Evolutionary conservation across 2,888 invertebrate species (phyloP), one percentile per base, ranked within the genome.

Genomic region (Macrophya alboannulata): DNA sequence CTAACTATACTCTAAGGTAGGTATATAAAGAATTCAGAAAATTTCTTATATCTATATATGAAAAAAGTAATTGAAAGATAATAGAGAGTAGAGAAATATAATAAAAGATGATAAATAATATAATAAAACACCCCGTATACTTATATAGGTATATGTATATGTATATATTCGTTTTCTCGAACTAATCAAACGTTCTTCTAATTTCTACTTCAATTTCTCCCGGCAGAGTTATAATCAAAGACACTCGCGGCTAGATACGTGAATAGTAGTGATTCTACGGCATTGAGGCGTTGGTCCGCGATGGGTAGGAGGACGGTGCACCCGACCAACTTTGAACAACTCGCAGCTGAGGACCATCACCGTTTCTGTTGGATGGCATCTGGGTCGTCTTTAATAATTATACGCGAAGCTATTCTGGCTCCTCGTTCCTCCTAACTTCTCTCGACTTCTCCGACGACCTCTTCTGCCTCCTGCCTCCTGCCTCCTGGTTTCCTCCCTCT

Each of bases 351-450:
- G 74, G 74, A 31, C 48, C 79, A 74, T 55, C 86, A 81, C 81
- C 81, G 43, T 62, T 62, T 81, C 43, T 62, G 86, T 83, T 65
- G 84, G 85, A 84, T 85, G 85, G 88, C 89, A 90, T 90, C 89
- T 89, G 88, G 90, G 89, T 90, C 89, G 89, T 87, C 89, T 88
- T 90, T 87, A 89, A 90, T 81, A 81, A 81, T 90, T 89, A 89
- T 90, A 90, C 88, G 88, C 88, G 81, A 88, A 87, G 89, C 88
- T 89, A 89, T 89, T 89, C 88, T 88, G 88, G 89, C 86, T 87
- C 87, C 87, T 88, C 59, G 62, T 59, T 72, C 40, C 81, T 81
- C 81, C 81, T 62, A 81, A 81, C 81, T 81, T 77, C 77, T 77
- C 62, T 62, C 37, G 81, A 81, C 81, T 81, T 43, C 81, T 15